These are phyloP conservation scores for Lophura swinhoii DNA, from an alignment of 2,797 vertebrate species.

Conservation along the genomic window DNA sequence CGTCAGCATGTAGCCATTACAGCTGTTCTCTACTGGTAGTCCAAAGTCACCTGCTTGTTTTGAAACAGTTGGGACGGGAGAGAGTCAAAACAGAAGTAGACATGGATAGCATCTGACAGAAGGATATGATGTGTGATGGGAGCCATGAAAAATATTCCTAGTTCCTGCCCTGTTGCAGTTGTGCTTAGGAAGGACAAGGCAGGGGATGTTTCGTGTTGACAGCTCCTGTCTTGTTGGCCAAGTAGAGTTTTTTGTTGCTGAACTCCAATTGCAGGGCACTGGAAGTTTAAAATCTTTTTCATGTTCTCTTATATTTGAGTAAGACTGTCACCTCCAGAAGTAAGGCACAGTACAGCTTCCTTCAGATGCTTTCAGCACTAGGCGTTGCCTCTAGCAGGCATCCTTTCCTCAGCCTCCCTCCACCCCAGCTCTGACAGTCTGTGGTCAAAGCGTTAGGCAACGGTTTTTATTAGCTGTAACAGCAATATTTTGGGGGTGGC, in stretches of 20 bases:
- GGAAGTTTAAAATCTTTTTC: background rate
- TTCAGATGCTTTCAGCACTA: constrained; percentile 5
- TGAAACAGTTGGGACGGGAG: background rate
- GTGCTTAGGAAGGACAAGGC: background rate
- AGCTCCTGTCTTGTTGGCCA: background rate
- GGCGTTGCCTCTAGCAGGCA: background rate
- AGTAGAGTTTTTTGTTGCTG: background rate
- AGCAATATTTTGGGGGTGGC: constrained; percentile 38
- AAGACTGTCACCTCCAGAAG: background rate
- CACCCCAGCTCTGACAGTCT: background rate
- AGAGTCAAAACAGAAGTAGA: background rate
- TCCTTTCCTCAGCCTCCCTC: background rate
- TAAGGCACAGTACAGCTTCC: background rate
- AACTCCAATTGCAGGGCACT: background rate
- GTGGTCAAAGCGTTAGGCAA: constrained; percentile 47
- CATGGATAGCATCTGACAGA: background rate
- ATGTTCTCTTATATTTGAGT: background rate
- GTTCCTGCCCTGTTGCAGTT: background rate
- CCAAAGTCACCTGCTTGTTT: background rate
- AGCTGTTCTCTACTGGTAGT: background rate
- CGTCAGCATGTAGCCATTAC: background rate
- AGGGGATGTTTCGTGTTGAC: background rate
- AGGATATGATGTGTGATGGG: background rate
- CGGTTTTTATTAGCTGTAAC: constrained; percentile 59
- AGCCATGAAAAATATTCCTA: background rate